Evolutionary conservation across 2,113 vertebrate species (phyloP).

Genomic region (Pycnonotus jocosus): DNA sequence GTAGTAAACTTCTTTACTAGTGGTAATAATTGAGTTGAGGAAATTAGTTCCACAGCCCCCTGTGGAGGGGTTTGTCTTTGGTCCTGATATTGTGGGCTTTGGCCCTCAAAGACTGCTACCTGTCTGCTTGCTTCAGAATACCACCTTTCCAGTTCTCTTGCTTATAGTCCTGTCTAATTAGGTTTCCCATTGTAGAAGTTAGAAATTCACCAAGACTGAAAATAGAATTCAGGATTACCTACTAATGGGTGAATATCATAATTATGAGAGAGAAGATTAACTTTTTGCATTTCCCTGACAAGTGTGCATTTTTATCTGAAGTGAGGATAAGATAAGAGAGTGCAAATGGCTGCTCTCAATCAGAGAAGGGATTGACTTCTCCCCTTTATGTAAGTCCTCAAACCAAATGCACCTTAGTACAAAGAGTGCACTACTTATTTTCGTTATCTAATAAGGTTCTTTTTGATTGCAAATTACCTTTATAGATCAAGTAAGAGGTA

Average conservation of each 20-base stretch:
- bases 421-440: background rate
- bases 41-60: background rate
- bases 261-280: background rate
- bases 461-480: background rate
- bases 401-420: background rate
- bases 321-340: background rate
- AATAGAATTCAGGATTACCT: background rate
- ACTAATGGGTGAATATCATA: accelerated
- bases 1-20: background rate
- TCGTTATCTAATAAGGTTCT: background rate
- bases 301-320: background rate
- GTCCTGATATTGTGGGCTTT: background rate
- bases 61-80: background rate
- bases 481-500: background rate
- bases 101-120: background rate
- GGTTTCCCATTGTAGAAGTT: background rate
- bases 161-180: background rate
- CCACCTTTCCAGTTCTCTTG: background rate
- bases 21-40: background rate
- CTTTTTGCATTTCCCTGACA: background rate
- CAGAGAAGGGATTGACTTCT: background rate
- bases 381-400: background rate
- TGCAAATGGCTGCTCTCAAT: background rate
- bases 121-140: background rate
- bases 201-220: background rate